These are phyloP conservation scores for Pristionchus maxplancki DNA, from an alignment of 2,888 invertebrate genomes.

Conservation along the genomic window DNA sequence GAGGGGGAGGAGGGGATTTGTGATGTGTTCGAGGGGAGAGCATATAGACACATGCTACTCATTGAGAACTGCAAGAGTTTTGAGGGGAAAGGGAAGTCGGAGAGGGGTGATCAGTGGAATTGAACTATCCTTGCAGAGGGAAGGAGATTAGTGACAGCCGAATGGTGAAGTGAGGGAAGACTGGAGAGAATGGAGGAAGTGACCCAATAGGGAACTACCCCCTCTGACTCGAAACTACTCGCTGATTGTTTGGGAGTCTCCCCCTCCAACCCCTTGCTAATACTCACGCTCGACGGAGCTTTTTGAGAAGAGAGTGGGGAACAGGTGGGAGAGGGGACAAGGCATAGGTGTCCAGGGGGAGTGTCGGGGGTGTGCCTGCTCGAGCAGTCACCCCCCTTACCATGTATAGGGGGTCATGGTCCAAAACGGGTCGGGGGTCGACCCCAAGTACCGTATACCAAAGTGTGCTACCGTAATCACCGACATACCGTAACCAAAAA, in stretches of 20 bases:
- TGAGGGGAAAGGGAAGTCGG: not conserved
- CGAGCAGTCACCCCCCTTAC: no score
- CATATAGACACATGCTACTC: not conserved
- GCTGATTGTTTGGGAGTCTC: not conserved
- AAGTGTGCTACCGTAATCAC: no score
- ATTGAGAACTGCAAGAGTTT: constrained; percentile 6
- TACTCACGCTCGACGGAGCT: constrained; percentile 23
- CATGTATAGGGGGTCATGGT: no score
- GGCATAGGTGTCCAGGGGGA: no score
- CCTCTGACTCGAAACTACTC: not conserved
- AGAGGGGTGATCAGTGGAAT: not conserved
- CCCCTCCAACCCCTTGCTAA: not conserved
- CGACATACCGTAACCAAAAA: no score
- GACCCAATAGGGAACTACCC: constrained; percentile 21
- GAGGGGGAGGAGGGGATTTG: not conserved
- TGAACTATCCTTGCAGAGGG: not conserved
- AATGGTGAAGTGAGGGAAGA: not conserved
- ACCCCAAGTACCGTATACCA: no score
- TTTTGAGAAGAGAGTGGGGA: not conserved
- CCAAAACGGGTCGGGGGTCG: no score
- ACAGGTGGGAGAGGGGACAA: constrained; percentile 16
- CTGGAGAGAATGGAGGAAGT: not conserved
- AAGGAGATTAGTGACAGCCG: constrained; percentile 5
- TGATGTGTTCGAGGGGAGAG: not conserved
- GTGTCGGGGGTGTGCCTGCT: no score